Evolutionary conservation across 2,113 vertebrate species (phyloP).

Genomic region (Myrmecobius fasciatus): DNA sequence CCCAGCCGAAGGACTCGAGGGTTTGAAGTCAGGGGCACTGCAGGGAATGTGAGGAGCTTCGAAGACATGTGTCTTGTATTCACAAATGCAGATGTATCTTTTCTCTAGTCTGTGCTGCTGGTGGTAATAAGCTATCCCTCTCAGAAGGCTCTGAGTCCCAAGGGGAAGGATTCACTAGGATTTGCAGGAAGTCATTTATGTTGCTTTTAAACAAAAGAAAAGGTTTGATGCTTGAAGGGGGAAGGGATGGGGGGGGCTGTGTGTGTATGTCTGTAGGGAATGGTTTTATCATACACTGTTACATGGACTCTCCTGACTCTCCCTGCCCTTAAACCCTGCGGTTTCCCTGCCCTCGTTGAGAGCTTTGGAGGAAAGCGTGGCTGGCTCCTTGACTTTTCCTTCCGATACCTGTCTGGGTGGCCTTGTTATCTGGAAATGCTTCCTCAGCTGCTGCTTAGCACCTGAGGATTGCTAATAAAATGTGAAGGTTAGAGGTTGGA

Average conservation of each 20-base stretch:
- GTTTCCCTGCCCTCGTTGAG: not conserved
- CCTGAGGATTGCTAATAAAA: not conserved
- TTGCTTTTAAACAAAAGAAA: constrained; percentile 77
- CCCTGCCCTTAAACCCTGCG: not conserved
- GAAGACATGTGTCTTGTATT: not conserved
- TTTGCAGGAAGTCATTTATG: constrained; percentile 68
- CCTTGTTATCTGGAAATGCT: not conserved
- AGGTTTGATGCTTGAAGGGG: constrained; percentile 23
- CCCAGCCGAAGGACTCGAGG: not conserved
- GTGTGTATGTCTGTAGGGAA: not conserved
- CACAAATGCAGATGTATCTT: not conserved
- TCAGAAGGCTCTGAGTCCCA: constrained; percentile 24
- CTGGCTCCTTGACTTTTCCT: not conserved
- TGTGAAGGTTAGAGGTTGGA: not conserved
- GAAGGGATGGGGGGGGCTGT: not conserved
- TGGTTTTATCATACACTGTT: not conserved
- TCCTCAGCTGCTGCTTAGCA: not conserved
- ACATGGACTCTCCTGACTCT: not conserved
- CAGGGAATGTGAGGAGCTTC: not conserved
- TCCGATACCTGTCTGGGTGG: not conserved
- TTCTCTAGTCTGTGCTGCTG: not conserved
- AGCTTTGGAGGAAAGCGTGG: not conserved
- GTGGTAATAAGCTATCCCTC: not conserved
- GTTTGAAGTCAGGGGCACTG: not conserved
- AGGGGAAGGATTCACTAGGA: constrained; percentile 69